Conservation (phyloP, 2,113 vertebrate genomes). For the Hydrochoerus hydrochaeris region DNA sequence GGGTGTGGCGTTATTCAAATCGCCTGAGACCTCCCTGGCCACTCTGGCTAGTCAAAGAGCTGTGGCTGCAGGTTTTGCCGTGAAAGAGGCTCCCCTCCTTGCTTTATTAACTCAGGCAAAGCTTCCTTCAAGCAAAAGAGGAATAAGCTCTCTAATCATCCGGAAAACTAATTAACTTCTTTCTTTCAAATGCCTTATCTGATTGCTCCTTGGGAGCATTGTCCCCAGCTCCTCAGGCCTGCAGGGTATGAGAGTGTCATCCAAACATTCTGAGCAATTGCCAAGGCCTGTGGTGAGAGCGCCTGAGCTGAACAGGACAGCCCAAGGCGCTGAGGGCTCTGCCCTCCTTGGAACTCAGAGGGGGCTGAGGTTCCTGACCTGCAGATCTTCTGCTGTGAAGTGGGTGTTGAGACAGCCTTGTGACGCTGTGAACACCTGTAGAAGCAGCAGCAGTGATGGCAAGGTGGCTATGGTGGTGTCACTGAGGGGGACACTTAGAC, state of each 20-base stretch:
- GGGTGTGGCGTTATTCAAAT: background rate
- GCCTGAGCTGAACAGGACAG: background rate
- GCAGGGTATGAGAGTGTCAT: background rate
- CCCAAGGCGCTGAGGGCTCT: background rate
- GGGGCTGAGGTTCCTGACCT: background rate
- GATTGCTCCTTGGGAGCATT: background rate
- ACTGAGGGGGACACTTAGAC: background rate
- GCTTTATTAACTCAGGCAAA: background rate
- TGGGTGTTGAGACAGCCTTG: background rate
- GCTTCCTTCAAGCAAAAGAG: background rate
- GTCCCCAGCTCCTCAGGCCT: background rate
- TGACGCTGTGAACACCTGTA: fast-evolving
- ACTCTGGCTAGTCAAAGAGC: fast-evolving
- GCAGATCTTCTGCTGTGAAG: background rate
- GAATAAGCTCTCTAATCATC: background rate
- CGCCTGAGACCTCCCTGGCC: background rate
- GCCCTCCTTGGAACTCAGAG: background rate
- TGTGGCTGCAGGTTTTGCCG: background rate
- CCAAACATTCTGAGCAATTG: background rate
- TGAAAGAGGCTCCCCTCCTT: background rate
- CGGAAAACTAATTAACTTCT: conserved; percentile 44
- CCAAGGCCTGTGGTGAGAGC: background rate
- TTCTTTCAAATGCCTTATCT: background rate
- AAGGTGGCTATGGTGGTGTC: fast-evolving
- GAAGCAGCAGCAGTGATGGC: fast-evolving